Evolutionary conservation across 2,888 invertebrate genomes (phyloP), one percentile per base, ranked within the genome.

Genomic region (Nemotelus nigrinus): DNA sequence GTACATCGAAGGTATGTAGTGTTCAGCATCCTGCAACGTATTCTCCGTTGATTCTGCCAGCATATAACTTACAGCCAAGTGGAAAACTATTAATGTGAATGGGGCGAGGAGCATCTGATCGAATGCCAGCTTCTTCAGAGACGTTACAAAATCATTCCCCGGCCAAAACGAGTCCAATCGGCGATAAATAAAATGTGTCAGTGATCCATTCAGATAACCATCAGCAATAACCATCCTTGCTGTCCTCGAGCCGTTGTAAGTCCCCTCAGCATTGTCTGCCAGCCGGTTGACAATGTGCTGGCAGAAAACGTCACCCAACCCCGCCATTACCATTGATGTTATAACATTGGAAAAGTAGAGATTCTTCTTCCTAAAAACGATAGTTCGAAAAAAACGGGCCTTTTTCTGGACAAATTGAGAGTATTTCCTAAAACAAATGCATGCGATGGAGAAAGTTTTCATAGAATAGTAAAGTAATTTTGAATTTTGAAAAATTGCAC

Each of bases 321-420:
- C 65, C n/a, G 65, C 44, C 44, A 65, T 65, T 44, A 45, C 7
- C 45, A 47, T 65, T 47, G 65, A 8, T 47, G 47, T 25, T 5
- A 67, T 8, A 10, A 67, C 48, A 44, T 67, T 67, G 25, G 39
- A n/a, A 3, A 67, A 67, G 39, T 67, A 67, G 5, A 67, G 39
- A 67, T 47, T 67, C 2, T 67, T n/a, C 5, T 67, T 39, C 6
- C 65, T 67, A 47, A 44, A 67, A 8, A 47, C 65, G 4, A 57
- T 57, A 3, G 8, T 10, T 57, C 25, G 57, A 10, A 25, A 25
- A 25, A 25, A 25, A 25, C 25, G 25, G 25, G 25, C 25, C 25
- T 25, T 25, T 25, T 25, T 25, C 25, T 25, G 25, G 25, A 25
- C 25, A 25, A 25, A 25, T 25, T 25, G 25, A 25, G 25, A 25